These are phyloP conservation scores for Pseudochaenichthys georgianus DNA, from an alignment of 2,797 vertebrate species.

Conservation along the genomic window DNA sequence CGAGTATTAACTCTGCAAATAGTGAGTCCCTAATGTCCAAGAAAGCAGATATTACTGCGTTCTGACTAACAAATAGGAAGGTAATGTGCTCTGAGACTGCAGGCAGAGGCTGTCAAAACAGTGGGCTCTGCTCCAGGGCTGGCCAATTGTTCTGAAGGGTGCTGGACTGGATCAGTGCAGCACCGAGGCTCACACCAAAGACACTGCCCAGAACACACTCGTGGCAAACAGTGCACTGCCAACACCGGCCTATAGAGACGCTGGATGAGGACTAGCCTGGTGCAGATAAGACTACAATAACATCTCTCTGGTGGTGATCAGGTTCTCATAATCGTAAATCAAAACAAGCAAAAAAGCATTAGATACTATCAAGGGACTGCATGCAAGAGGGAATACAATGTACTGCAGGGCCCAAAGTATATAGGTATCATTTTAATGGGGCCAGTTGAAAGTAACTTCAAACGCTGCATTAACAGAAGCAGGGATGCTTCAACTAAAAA, in stretches of 20 bases:
- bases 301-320: constrained; percentile 1
- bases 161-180: constrained; percentile 76
- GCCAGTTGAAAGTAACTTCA: constrained; percentile 9
- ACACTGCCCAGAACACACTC: constrained; percentile 39
- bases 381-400: constrained; percentile 19
- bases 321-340: constrained; percentile 22
- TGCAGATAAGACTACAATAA: constrained; percentile 21
- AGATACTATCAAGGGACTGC: constrained; percentile 16
- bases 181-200: constrained; percentile 47
- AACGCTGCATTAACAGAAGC: constrained; percentile 16
- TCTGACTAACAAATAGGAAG: constrained; percentile 72
- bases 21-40: constrained; percentile 33
- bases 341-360: constrained; percentile 15
- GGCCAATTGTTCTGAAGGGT: constrained; percentile 78
- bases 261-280: constrained; percentile 20
- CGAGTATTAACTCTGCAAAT: constrained; percentile 51
- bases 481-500: constrained; percentile 17
- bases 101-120: constrained; percentile 82
- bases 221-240: constrained; percentile 24
- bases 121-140: constrained; percentile 60
- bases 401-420: neutral
- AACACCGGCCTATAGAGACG: constrained; percentile 23
- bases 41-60: constrained; percentile 65
- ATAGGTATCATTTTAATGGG: neutral
- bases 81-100: constrained; percentile 79